Base-by-base conservation (phyloP, 2,113 vertebrate genomes). In the Dicaeum eximium region DNA sequence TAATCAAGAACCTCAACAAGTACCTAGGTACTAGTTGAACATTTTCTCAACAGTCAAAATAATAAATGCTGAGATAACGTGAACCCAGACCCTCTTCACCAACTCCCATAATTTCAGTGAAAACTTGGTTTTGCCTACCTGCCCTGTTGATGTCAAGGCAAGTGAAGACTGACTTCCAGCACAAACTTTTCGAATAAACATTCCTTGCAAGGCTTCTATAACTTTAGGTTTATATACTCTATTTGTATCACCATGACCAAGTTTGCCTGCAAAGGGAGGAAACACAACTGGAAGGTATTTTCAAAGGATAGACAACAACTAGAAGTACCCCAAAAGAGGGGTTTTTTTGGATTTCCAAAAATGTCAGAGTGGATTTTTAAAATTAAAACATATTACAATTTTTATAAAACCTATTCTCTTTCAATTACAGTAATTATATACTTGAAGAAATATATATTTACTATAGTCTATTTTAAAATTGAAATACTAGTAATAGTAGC, bases 141-240 rank as follows among this genome's bases (percentile, higher is more conserved):
- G 98, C 33, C 98, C 98, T 21, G 98, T 98, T 88, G 98, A 98
- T 6, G 98, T 98, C 90, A 98, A 97, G 57, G 98, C 98, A 86
- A 98, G 98, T 1, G 98, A 98, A 95, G 98, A 98, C 35, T 98
- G 98, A 92, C 98, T 98, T 37, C 98, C 98, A 66, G 98, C 98
- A 94, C 98, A 98, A 56, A 98, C 98, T 96, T 98, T 98, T 37
- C 98, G 97, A 95, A 98, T 98, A 84, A 98, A 98, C 98, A 98
- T 98, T 96, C 98, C 98, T 89, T 98, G 98, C 64, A 98, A 97
- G 74, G 98, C 98, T 97, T 98, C 98, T 96, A 98, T 98, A 74
- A 98, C 98, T 97, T 98, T 98, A 78, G 98, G 98, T 91, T 98
- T 98, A 95, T 98, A 98, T 1, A 98, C 98, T 96, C 98, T 97